A percentile compares a stretch with the other conserved stretches of the same genome.
Evolutionary conservation across 2,888 invertebrate genomes (phyloP).

Genomic region (Eueremaeus valkanovi): DNA sequence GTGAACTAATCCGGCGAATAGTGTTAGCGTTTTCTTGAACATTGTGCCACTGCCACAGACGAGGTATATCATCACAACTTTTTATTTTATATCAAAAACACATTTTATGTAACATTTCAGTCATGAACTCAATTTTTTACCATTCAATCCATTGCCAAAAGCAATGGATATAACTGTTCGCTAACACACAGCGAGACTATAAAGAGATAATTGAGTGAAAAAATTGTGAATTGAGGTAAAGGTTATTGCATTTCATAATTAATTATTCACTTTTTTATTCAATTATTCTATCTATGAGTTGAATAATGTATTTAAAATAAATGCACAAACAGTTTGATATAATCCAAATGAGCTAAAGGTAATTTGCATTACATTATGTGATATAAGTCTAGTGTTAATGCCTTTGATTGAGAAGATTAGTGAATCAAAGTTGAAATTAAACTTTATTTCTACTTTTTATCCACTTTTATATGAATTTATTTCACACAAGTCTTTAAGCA

Average conservation of each 20-base stretch:
- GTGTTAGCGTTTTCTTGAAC: conserved; percentile 15
- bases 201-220: not conserved
- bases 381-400: no score
- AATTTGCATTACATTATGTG: no score
- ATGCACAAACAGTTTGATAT: no score
- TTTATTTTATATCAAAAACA: not conserved
- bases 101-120: conserved; percentile 2
- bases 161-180: not conserved
- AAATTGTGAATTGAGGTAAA: not conserved
- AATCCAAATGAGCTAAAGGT: no score
- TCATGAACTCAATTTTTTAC: conserved; percentile 1
- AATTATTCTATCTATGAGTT: not conserved
- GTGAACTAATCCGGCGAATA: conserved; percentile 18
- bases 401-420: no score
- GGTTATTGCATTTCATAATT: conserved; percentile 6
- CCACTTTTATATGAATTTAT: no score
- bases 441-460: no score
- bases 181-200: not conserved
- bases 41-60: not conserved
- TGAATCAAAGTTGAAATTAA: no score
- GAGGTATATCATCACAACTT: not conserved
- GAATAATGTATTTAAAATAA: not conserved
- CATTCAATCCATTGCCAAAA: not conserved
- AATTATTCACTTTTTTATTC: not conserved
- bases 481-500: no score